Evolutionary conservation across 2,797 vertebrate genomes (phyloP), one percentile per base, ranked within the genome.

Genomic region (Sebastes variabilis): DNA sequence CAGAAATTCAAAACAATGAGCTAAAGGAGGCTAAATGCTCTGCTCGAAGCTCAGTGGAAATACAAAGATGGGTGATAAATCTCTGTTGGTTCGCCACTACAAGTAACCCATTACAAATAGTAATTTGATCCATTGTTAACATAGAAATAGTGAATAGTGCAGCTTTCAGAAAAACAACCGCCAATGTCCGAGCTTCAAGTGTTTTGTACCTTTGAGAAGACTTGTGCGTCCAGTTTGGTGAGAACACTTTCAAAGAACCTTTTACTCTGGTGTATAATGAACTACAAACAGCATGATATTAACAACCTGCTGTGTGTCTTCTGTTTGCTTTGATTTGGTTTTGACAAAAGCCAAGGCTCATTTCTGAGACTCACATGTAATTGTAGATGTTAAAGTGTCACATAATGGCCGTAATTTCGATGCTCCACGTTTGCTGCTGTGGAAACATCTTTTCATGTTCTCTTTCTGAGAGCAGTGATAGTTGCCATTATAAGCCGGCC

Each of bases 401-500:
- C 75, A 56, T 78, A 85, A 88, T 81, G 1, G n/a, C 16, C 6
- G 1, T 62, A 9, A 75, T 64, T 68, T 20, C 11, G 16, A 29
- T 14, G 22, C 14, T 62, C 49, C 8, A 2, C 3, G 6, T 76
- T 56, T 77, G 66, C n/a, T 70, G 55, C 59, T 65, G 62, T 70
- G 24, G 22, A 62, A 76, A 80, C 24, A 36, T 66, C 27, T 72
- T 75, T 81, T 72, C 65, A 18, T 16, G 13, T 62, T 34, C 25
- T 64, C 25, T 60, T 4, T n/a, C 24, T 42, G 12, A 60, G n/a
- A 54, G 30, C 30, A 24, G 30, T 49, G 27, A 81, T 49, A 11
- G 32, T 49, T 52, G 25, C n/a, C 22, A 18, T 64, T 34, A 30
- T 27, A 13, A 60, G 12, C 22, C 29, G 3, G 6, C 9, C 22